These are phyloP conservation scores for Andrena bicolor DNA, from an alignment of 2,888 invertebrate species.

Conservation along the genomic window DNA sequence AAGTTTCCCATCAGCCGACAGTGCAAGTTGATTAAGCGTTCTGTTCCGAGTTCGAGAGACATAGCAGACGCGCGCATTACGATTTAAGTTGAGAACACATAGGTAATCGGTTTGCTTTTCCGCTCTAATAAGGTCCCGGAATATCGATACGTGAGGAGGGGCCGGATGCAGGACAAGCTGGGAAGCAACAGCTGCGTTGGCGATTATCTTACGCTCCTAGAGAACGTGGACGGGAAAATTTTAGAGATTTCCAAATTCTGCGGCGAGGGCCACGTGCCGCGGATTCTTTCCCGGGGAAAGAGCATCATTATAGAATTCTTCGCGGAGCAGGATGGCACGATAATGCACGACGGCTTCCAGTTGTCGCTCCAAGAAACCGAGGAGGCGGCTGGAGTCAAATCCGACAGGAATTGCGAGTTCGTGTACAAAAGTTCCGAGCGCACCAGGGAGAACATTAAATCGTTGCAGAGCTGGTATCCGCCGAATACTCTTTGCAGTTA, in stretches of 20 bases:
- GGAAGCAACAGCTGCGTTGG: conserved; percentile 73
- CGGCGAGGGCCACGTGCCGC: conserved; percentile 77
- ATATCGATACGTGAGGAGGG: conserved; percentile 54
- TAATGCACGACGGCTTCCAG: conserved; percentile 80
- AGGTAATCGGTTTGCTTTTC: neutral
- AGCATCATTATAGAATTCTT: conserved; percentile 78
- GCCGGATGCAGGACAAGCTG: conserved; percentile 64
- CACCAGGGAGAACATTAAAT: conserved; percentile 72
- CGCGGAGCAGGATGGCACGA: conserved; percentile 78
- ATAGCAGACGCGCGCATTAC: neutral
- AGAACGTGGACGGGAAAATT: conserved; percentile 76
- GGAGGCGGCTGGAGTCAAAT: conserved; percentile 45
- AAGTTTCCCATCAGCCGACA: conserved; percentile 3
- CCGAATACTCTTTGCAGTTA: conserved; percentile 78
- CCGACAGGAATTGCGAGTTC: conserved; percentile 74
- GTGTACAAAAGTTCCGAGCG: conserved; percentile 74
- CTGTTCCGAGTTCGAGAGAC: neutral
- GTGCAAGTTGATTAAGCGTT: conserved; percentile 27
- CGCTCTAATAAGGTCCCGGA: conserved; percentile 35
- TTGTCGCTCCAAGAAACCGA: conserved; percentile 76
- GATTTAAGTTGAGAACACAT: neutral
- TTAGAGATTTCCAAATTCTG: conserved; percentile 78
- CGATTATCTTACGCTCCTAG: conserved; percentile 77
- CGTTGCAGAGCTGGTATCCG: conserved; percentile 78
- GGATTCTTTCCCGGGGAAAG: conserved; percentile 76